Percentiles rank a stretch among this genome's conserved stretches.
phyloP scores from a whole-genome alignment of 2,888 invertebrate species.

The Andrena bucephala region DNA sequence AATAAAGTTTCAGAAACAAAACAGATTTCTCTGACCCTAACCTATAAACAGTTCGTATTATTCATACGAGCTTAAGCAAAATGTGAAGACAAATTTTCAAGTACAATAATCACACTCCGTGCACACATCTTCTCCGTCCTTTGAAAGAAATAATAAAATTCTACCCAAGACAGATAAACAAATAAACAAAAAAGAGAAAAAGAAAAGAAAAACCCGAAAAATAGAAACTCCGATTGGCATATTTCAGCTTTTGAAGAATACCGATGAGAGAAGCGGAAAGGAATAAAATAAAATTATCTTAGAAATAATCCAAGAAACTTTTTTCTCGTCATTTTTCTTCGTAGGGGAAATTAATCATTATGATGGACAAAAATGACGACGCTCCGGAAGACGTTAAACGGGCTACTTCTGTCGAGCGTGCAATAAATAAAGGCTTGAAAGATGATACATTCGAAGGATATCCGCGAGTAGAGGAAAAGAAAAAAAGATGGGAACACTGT shows the following conservation, averaged over 20 bases:
- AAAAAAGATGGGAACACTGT: conserved; percentile 62
- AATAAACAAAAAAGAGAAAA: neutral
- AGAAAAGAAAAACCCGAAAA: neutral
- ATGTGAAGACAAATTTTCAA: conserved; percentile 45
- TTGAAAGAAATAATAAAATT: neutral
- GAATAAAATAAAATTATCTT: neutral
- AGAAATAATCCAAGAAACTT: neutral
- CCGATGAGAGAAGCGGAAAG: neutral
- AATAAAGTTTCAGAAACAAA: conserved; percentile 39
- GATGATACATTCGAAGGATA: conserved; percentile 72
- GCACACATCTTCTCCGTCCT: neutral
- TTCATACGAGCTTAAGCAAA: conserved; percentile 26
- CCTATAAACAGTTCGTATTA: conserved; percentile 1
- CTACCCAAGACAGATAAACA: neutral
- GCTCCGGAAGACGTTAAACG: conserved; percentile 73
- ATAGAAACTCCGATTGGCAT: neutral
- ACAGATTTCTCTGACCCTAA: conserved; percentile 16
- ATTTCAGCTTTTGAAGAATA: neutral
- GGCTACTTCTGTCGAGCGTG: conserved; percentile 73
- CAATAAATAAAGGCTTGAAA: conserved; percentile 71
- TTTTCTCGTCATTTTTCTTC: neutral
- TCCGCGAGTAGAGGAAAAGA: conserved; percentile 46
- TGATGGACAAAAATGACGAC: conserved; percentile 76
- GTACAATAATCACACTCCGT: neutral
- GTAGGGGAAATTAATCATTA: neutral